These are phyloP conservation scores for Camponotus fellah DNA, from an alignment of 2,888 invertebrate genomes.

Conservation along the genomic window DNA sequence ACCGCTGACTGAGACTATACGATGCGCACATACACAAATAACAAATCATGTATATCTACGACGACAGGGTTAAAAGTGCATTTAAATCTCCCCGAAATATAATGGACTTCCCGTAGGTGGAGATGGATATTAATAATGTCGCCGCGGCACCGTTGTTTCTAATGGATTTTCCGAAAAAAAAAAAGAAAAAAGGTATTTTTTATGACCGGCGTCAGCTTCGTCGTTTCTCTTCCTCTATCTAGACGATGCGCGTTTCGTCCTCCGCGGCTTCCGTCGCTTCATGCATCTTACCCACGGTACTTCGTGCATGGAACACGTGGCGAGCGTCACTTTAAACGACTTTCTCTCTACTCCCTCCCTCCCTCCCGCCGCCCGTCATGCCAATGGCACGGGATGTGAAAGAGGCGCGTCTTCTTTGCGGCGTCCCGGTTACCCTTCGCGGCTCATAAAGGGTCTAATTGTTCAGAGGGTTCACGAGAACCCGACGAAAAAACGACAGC, in stretches of 20 bases:
- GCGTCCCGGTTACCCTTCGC: slow-evolving; percentile 63
- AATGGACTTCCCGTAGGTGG: slow-evolving; percentile 70
- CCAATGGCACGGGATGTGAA: slow-evolving; percentile 48
- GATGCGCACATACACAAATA: slow-evolving; percentile 60
- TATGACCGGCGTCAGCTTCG: slow-evolving; percentile 46
- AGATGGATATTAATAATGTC: slow-evolving; percentile 65
- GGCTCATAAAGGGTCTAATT: slow-evolving; percentile 79
- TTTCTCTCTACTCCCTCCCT: slow-evolving; percentile 66
- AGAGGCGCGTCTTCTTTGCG: slow-evolving; percentile 68
- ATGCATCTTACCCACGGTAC: slow-evolving; percentile 54
- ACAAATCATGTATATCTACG: slow-evolving; percentile 74
- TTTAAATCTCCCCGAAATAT: slow-evolving; percentile 70
- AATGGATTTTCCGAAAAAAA: slow-evolving; percentile 70
- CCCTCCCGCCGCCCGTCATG: slow-evolving; percentile 47
- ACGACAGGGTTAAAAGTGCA: slow-evolving; percentile 70
- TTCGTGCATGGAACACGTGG: slow-evolving; percentile 69
- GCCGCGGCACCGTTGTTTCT: slow-evolving; percentile 62
- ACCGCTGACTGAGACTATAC: slow-evolving; percentile 54
- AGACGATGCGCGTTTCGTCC: slow-evolving; percentile 14
- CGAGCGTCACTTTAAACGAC: slow-evolving; percentile 75
- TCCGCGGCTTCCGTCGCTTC: slow-evolving; percentile 30
- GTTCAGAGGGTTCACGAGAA: slow-evolving; percentile 71
- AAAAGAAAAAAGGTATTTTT: slow-evolving; percentile 44
- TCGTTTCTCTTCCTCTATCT: slow-evolving; percentile 20
- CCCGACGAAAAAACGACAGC: slow-evolving; percentile 53